phyloP scores from a whole-genome alignment of 1,140 invertebrate species.

The Drosophila tsacasi region DNA sequence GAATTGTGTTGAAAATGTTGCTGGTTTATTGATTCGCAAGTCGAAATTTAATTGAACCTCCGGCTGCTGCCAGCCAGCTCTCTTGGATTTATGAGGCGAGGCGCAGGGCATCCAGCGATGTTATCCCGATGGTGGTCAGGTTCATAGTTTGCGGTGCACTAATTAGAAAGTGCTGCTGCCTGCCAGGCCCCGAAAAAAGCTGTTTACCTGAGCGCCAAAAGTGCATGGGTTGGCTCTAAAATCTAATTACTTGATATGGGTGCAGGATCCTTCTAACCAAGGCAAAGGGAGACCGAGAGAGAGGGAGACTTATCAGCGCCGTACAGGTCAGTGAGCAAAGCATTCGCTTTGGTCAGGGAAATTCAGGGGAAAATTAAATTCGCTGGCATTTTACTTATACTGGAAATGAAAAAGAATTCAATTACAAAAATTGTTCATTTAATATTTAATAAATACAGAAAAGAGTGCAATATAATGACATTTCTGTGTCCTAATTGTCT shows the following conservation, averaged over 20 bases:
- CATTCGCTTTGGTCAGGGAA: constrained; percentile 2
- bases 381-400: too few relatives aligned
- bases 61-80: constrained; percentile 15
- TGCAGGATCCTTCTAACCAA: constrained; percentile 7
- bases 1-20: constrained; percentile 80
- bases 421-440: too few relatives aligned
- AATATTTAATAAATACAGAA: background rate
- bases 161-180: constrained; percentile 61
- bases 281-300: background rate
- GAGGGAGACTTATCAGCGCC: constrained; percentile 48
- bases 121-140: constrained; percentile 49
- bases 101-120: constrained; percentile 4
- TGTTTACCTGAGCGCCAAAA: constrained; percentile 61
- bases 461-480: background rate
- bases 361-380: background rate
- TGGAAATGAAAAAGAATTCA: background rate
- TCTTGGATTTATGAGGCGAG: constrained; percentile 60
- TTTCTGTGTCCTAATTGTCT: background rate
- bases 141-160: constrained; percentile 68
- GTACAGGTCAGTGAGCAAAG: constrained; percentile 58
- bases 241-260: constrained; percentile 68
- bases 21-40: constrained; percentile 81
- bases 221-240: constrained; percentile 63
- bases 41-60: constrained; percentile 78
- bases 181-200: constrained; percentile 20